Evolutionary conservation across 2,113 vertebrate species (phyloP).

Genomic region (Chlamydotis undulata): DNA sequence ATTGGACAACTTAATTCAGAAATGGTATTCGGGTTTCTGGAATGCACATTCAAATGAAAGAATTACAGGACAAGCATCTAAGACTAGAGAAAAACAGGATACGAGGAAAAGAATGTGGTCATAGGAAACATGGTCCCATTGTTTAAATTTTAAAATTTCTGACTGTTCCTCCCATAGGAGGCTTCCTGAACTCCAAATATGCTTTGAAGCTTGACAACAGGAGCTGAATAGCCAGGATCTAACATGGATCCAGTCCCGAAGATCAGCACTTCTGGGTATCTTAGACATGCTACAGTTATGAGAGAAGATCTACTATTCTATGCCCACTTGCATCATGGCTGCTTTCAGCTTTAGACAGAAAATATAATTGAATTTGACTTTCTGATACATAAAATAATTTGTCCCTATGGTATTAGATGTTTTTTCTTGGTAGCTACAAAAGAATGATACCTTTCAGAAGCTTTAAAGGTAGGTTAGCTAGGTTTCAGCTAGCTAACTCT

Average conservation of each 20-base stretch:
- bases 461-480: background rate
- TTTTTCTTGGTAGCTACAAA: background rate
- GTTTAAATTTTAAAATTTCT: background rate
- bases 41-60: background rate
- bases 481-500: background rate
- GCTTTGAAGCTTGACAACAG: background rate
- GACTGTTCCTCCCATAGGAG: background rate
- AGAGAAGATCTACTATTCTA: background rate
- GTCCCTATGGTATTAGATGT: background rate
- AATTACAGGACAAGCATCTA: background rate
- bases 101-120: background rate
- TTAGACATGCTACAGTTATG: background rate
- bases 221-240: background rate
- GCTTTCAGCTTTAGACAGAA: background rate
- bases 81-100: background rate
- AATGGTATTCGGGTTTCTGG: background rate
- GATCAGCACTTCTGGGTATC: background rate
- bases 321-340: background rate
- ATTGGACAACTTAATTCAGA: background rate
- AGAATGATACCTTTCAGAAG: background rate
- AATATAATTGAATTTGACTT: background rate
- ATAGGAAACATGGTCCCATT: background rate
- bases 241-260: background rate
- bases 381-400: background rate
- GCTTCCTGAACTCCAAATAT: background rate